Percentiles rank a stretch among this genome's conserved stretches.
phyloP scores from a whole-genome alignment of 2,797 vertebrate genomes.

The Squalus acanthias region DNA sequence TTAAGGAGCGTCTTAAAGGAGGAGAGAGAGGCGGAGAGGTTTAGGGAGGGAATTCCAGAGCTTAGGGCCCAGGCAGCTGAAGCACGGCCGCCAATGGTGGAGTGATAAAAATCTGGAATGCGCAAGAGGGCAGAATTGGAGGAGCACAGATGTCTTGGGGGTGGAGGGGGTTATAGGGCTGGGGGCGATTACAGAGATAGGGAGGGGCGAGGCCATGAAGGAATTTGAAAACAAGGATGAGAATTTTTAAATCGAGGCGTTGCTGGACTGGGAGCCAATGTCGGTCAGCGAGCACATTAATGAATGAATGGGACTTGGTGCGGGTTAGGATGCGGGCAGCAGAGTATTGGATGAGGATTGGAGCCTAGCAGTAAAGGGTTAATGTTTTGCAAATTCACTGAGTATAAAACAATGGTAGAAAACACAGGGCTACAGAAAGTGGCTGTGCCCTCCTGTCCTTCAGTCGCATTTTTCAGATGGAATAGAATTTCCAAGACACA shows the following conservation, averaged over 20 bases:
- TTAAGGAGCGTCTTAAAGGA: not conserved
- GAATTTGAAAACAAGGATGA: not conserved
- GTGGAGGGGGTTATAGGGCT: not conserved
- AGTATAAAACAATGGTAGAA: not conserved
- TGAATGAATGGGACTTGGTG: not conserved
- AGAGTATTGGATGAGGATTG: too few species aligned
- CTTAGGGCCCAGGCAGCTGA: not conserved
- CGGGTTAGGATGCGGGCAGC: too few species aligned
- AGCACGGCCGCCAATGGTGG: not conserved
- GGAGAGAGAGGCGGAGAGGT: not conserved
- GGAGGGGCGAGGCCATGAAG: not conserved
- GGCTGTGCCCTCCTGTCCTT: not conserved
- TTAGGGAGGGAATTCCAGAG: not conserved
- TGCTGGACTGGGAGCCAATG: not conserved
- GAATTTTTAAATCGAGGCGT: not conserved
- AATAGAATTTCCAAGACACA: not conserved
- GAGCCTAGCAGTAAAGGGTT: not conserved
- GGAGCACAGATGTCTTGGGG: not conserved
- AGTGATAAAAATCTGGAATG: not conserved
- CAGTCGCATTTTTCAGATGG: not conserved
- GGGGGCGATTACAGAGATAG: not conserved
- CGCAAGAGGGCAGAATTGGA: not conserved
- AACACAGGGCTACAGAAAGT: not conserved
- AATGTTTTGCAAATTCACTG: not conserved
- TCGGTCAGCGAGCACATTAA: not conserved